Evolutionary conservation across 2,888 invertebrate species (phyloP), one percentile per base, ranked within the genome.

Genomic region (Acanthosepion esculentum): DNA sequence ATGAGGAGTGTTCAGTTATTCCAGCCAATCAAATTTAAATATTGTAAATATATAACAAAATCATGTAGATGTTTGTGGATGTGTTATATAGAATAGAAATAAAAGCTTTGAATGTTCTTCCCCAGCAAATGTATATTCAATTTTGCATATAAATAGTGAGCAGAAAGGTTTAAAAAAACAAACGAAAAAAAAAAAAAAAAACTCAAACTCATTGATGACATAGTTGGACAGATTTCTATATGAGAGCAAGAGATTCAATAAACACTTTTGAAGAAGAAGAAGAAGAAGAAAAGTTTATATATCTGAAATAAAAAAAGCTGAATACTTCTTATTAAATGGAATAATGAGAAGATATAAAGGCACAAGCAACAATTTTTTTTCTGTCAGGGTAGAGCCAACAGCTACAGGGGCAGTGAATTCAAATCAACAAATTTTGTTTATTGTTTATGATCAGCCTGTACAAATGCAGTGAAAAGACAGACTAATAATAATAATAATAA

Each of bases 281-380:
- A 64, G 64, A 78, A 78, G 78, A 78, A 78, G n/a, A 78, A 78
- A n/a, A n/a, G n/a, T 78, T n/a, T 33, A 78, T 78, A 78, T 33
- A 78, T 78, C n/a, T 78, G 78, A 78, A 78, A 78, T 78, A 78
- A 33, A 15, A 78, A 78, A 78, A 78, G n/a, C 78, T 78, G 78
- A 78, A 78, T n/a, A 78, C 78, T 78, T 78, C 78, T 78, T 78
- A 78, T 78, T 78, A 78, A 78, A n/a, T 78, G n/a, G 78, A 78
- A 78, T 78, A 78, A 78, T 78, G 78, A 78, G 78, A 78, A 78
- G 78, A 78, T 78, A 78, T 78, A 78, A 78, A 78, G 78, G 78
- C 78, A 78, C 78, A 78, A 78, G 78, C 78, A 78, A 78, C 78
- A 78, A 78, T 78, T 78, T 78, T 78, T n/a, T 78, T 78, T 78